phyloP scores from a whole-genome alignment of 2,797 vertebrate species.

The Anguilla megastoma region DNA sequence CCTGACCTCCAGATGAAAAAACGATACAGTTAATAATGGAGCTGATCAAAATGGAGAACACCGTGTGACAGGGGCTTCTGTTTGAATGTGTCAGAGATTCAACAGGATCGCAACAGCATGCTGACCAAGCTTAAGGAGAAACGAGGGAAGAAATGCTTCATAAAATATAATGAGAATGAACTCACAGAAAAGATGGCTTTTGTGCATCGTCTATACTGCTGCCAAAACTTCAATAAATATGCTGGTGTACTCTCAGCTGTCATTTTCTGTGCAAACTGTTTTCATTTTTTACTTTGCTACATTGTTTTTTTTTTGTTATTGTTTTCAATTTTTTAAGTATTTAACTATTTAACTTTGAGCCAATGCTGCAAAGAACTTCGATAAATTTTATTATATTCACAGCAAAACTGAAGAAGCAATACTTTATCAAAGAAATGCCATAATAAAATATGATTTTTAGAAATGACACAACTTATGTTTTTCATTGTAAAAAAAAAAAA shows the following conservation, averaged over 20 bases:
- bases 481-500: neutral
- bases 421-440: neutral
- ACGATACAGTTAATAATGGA: conserved; percentile 89
- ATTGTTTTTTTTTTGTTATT: neutral
- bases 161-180: neutral
- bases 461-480: neutral
- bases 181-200: neutral
- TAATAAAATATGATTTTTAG: neutral
- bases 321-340: neutral
- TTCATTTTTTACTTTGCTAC: neutral
- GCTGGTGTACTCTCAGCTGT: conserved; percentile 28
- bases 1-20: conserved; percentile 77
- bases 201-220: conserved; percentile 26
- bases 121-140: conserved; percentile 7
- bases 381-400: neutral
- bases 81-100: neutral
- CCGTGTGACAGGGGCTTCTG: conserved; percentile 42
- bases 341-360: neutral
- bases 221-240: conserved; percentile 45
- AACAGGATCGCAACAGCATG: neutral
- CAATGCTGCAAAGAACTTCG: neutral
- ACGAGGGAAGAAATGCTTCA: neutral
- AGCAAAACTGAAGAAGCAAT: neutral
- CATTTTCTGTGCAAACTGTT: neutral
- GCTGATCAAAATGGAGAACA: conserved; percentile 84